These are phyloP conservation scores for Galbula dea DNA, from an alignment of 2,113 vertebrate genomes.

Conservation along the genomic window DNA sequence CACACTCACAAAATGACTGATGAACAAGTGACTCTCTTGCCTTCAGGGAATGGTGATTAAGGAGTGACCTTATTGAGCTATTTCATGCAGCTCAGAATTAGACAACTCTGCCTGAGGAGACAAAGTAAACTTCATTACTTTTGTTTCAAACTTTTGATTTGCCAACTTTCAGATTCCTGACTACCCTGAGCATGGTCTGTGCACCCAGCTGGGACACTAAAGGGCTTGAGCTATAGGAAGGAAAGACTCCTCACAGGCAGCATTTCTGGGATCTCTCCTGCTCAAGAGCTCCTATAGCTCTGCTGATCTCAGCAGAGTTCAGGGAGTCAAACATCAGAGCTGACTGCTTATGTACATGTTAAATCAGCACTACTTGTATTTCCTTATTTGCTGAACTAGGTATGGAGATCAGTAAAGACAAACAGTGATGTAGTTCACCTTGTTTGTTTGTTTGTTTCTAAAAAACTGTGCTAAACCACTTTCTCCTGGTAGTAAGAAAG, in stretches of 20 bases:
- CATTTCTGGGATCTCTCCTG: not conserved
- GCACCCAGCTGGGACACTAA: not conserved
- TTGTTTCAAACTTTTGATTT: not conserved
- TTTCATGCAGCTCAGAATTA: slow-evolving; percentile 2
- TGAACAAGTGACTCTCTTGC: not conserved
- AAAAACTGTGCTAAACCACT: not conserved
- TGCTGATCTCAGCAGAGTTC: not conserved
- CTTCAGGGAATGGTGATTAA: slow-evolving; percentile 1
- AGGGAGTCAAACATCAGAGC: not conserved
- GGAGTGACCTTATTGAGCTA: slow-evolving; percentile 41
- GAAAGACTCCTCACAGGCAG: not conserved
- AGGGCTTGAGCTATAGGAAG: not conserved
- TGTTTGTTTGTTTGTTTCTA: not conserved
- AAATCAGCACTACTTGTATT: not conserved
- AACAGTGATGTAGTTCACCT: not conserved
- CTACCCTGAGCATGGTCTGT: not conserved
- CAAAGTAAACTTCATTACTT: slow-evolving; percentile 2
- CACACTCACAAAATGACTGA: slow-evolving; percentile 4
- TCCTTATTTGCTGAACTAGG: not conserved
- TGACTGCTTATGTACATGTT: not conserved
- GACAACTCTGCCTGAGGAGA: not conserved
- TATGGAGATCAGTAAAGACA: not conserved
- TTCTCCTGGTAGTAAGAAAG: not conserved
- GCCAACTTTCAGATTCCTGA: not conserved
- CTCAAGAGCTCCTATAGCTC: not conserved